Conservation (phyloP, 2,113 vertebrate species). For the Rhinolophus ferrumequinum region DNA sequence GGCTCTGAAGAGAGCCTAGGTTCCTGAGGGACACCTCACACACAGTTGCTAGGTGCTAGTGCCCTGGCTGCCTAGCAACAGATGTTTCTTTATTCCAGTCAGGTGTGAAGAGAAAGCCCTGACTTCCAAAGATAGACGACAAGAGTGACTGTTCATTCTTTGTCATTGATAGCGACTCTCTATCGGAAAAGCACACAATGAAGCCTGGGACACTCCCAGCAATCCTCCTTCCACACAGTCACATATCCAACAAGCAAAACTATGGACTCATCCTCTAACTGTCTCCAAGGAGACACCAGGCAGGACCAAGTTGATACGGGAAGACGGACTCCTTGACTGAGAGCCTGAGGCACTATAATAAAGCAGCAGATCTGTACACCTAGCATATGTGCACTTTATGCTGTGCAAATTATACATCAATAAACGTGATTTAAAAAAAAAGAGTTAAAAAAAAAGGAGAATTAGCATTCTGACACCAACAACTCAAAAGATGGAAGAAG, state of each 20-base stretch:
- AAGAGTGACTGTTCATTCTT: slow-evolving; percentile 37
- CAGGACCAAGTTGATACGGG: neutral
- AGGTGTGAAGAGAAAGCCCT: slow-evolving; percentile 82
- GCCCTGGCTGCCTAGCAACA: slow-evolving; percentile 89
- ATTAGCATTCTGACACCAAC: neutral
- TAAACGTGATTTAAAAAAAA: neutral
- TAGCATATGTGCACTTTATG: neutral
- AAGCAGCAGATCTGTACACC: neutral
- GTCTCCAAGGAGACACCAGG: neutral
- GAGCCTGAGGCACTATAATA: neutral
- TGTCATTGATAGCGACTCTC: slow-evolving; percentile 14
- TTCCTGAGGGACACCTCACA: slow-evolving; percentile 79
- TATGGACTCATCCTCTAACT: neutral
- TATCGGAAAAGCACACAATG: neutral
- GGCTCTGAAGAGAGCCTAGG: slow-evolving; percentile 52
- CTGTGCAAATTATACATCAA: neutral
- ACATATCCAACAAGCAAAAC: neutral
- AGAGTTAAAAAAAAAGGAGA: neutral
- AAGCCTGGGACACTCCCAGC: neutral
- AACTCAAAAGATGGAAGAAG: neutral
- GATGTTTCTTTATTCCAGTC: slow-evolving; percentile 82
- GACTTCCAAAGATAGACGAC: slow-evolving; percentile 67
- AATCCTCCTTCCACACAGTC: neutral
- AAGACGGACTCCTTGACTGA: neutral
- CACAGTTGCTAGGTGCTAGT: slow-evolving; percentile 84